Base-by-base conservation (phyloP, 1,140 invertebrate species). In the Lepidurus packardi region DNA sequence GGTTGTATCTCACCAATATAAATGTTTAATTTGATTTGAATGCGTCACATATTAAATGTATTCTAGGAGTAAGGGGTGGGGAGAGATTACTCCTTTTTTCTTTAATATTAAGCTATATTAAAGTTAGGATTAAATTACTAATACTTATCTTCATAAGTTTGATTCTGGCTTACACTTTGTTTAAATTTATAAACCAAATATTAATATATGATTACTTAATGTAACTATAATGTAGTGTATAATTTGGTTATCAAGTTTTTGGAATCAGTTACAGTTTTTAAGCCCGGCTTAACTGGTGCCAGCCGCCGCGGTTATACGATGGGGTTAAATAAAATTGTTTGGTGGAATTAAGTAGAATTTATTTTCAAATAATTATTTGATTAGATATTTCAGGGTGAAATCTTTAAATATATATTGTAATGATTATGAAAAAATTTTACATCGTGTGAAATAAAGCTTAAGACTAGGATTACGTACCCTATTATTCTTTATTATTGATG, bases 401-500 rank as follows among this genome's bases (percentile, higher is more conserved):
- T 78, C 79, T 81, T 81, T 77, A 75, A 74, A 65, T 42, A 77
- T 83, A 83, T 82, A 83, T 80, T 81, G 82, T 82, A 82, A 83
- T 84, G 81, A 79, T 83, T 82, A 82, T 82, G 83, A 83, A 80
- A 84, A 83, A 82, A 84, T 84, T n/a, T 84, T 82, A 75, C 78
- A 80, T 73, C 79, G 84, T 81, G 81, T 80, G 82, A 82, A 84
- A 82, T 84, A 85, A 82, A 73, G 43, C 8, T 82, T 81, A 83
- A 88, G 85, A 88, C 85, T 87, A 88, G 88, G 87, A 89, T 89
- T 89, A 89, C 88, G 90, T 90, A 90, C 89, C 86, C 88, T 87
- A 87, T 88, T 89, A 89, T 88, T 84, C 81, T 82, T 47, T 83
- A 83, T 82, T 82, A 82, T 83, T 84, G 85, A 82, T 81, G 81